These are phyloP conservation scores for Anoplopoma fimbria DNA, from an alignment of 2,113 vertebrate genomes.

Conservation along the genomic window DNA sequence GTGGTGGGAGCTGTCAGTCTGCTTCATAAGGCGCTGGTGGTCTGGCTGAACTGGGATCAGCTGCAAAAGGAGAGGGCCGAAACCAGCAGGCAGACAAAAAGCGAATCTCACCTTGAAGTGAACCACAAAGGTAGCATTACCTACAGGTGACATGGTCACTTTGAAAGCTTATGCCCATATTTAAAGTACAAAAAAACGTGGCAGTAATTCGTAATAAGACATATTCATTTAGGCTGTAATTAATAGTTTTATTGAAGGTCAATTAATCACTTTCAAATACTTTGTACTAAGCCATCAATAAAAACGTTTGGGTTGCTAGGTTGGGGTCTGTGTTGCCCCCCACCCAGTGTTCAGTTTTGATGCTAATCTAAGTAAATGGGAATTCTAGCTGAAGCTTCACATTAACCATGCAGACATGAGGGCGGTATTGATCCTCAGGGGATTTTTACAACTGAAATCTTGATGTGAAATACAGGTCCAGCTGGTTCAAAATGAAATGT, in stretches of 20 bases:
- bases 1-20: slow-evolving; percentile 68
- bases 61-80: background rate
- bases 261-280: background rate
- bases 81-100: too few relatives aligned
- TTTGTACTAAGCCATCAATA: background rate
- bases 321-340: background rate
- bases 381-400: background rate
- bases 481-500: background rate
- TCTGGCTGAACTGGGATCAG: slow-evolving; percentile 56
- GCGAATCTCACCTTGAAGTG: slow-evolving; percentile 22
- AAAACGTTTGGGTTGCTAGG: background rate
- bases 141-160: background rate
- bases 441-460: background rate
- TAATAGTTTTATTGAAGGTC: too few relatives aligned
- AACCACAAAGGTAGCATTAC: slow-evolving; percentile 62
- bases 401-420: background rate
- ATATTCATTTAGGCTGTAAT: background rate
- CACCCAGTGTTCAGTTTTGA: background rate
- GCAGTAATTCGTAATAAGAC: background rate
- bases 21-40: slow-evolving; percentile 68
- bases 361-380: background rate
- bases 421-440: background rate
- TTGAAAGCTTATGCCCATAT: background rate
- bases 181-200: background rate
- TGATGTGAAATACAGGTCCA: background rate